phyloP scores from a whole-genome alignment of 1,140 invertebrate species.

The Chrysomallon squamiferum region DNA sequence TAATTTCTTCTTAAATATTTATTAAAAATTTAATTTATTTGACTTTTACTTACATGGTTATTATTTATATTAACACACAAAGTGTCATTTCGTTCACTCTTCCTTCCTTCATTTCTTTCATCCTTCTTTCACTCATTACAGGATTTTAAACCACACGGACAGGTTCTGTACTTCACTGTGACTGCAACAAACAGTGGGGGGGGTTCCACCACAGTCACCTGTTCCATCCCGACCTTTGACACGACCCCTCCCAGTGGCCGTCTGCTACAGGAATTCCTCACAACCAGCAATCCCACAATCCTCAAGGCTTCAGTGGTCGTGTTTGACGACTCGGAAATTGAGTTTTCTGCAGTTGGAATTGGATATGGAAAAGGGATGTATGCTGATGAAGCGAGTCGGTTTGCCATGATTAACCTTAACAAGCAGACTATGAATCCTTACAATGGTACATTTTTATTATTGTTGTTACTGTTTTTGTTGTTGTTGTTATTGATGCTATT shows the following conservation, averaged over 20 bases:
- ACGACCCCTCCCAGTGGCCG: slow-evolving; percentile 36
- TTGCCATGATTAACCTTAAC: slow-evolving; percentile 5
- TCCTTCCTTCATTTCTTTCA: no score
- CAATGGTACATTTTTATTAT: neutral
- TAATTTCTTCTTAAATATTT: no score
- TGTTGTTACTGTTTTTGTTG: no score
- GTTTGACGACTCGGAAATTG: slow-evolving; percentile 34
- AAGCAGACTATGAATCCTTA: neutral
- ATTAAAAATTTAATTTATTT: no score
- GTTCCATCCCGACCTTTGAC: slow-evolving; percentile 36
- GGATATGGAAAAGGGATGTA: slow-evolving; percentile 32
- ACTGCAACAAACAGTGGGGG: slow-evolving; percentile 28
- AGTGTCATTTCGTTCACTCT: no score
- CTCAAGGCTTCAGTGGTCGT: slow-evolving; percentile 26
- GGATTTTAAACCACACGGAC: neutral
- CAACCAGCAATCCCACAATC: slow-evolving; percentile 28
- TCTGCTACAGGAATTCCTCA: slow-evolving; percentile 25
- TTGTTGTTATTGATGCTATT: no score
- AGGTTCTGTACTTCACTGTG: slow-evolving; percentile 30
- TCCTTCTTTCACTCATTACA: no score
- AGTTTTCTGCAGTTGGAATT: slow-evolving; percentile 12
- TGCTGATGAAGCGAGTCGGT: slow-evolving; percentile 4
- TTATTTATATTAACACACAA: no score
- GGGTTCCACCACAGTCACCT: slow-evolving; percentile 14
- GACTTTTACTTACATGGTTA: no score